These are phyloP conservation scores for Luehdorfia chinensis DNA, from an alignment of 1,140 invertebrate species.

Conservation along the genomic window DNA sequence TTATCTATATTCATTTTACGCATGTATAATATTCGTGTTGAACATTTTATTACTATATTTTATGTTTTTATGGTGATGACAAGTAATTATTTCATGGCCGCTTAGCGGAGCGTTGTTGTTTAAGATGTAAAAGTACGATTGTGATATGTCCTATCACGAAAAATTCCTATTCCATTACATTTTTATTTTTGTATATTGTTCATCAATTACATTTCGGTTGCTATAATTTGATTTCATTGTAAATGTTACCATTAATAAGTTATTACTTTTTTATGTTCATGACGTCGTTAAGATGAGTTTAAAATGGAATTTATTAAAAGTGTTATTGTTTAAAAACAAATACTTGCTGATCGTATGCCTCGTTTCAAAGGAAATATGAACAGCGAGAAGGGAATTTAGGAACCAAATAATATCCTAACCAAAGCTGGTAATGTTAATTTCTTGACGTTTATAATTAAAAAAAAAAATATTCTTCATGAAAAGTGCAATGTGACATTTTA, in stretches of 20 bases:
- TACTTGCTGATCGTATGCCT: background rate
- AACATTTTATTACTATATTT: conserved; percentile 35
- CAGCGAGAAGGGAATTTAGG: conserved; percentile 10
- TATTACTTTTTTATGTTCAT: conserved; percentile 51
- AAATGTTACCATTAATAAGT: conserved; percentile 76
- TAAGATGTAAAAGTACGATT: conserved; percentile 48
- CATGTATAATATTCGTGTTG: conserved; percentile 28
- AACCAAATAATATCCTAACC: conserved; percentile 40
- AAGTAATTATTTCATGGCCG: conserved; percentile 33
- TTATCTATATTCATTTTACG: conserved; percentile 19
- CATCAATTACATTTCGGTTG: conserved; percentile 45
- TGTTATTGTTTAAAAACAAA: conserved; percentile 1
- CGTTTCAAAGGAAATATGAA: background rate
- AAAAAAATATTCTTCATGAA: conserved; percentile 9
- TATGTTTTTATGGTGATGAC: conserved; percentile 39
- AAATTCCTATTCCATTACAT: conserved; percentile 67
- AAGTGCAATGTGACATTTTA: conserved; percentile 33
- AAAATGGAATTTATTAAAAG: conserved; percentile 28
- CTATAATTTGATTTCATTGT: conserved; percentile 64
- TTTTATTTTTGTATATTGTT: conserved; percentile 63
- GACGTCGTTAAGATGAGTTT: conserved; percentile 32
- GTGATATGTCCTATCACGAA: conserved; percentile 68
- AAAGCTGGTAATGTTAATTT: conserved; percentile 46
- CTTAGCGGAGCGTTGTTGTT: conserved; percentile 45
- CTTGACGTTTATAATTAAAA: conserved; percentile 19